phyloP scores from a whole-genome alignment of 1,140 invertebrate genomes.

The Tetramorium simillimum region DNA sequence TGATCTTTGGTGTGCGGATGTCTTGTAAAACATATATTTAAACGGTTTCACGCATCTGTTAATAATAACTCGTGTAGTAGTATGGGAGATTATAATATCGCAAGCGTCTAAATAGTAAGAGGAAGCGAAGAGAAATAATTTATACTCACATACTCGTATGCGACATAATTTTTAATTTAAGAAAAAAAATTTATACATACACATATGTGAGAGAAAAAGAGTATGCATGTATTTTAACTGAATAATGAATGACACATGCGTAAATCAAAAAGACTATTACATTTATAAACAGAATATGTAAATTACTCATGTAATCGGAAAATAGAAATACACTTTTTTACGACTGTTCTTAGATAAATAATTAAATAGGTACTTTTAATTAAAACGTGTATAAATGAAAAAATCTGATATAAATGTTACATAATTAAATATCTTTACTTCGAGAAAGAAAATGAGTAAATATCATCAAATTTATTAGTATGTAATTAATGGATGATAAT shows the following conservation, averaged over 20 bases:
- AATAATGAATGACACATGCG: not conserved
- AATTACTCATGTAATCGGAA: not conserved
- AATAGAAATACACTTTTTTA: constrained; percentile 1
- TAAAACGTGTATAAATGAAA: not conserved
- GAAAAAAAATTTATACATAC: not conserved
- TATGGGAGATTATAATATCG: not conserved
- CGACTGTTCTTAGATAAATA: not conserved
- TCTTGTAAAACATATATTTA: not conserved
- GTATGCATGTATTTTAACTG: not conserved
- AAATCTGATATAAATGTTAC: constrained; percentile 2
- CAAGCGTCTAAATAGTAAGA: not conserved
- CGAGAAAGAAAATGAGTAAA: not conserved
- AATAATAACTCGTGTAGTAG: not conserved
- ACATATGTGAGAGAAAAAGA: not conserved
- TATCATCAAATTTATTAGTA: not conserved
- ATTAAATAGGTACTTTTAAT: not conserved
- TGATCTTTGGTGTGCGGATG: not conserved
- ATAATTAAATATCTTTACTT: not conserved
- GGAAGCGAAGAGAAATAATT: not conserved
- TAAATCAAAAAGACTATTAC: not conserved
- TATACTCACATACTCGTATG: constrained; percentile 31
- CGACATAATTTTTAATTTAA: not conserved
- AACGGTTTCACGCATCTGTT: not conserved
- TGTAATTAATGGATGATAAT: not conserved
- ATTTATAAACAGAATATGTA: not conserved